Conservation (phyloP, 2,888 invertebrate genomes). For the Sesia apiformis region DNA sequence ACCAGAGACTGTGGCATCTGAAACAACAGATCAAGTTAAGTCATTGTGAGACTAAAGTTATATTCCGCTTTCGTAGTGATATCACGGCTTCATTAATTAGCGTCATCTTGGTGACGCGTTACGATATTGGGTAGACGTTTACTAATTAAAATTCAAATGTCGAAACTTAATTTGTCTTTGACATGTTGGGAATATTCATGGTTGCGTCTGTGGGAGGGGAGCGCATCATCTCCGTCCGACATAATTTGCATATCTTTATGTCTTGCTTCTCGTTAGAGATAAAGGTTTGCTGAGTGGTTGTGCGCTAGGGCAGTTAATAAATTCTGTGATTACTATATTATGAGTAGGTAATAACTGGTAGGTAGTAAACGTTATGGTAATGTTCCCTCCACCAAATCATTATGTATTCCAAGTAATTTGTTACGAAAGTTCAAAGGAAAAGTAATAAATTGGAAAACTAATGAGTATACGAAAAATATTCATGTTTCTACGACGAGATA, state of each 20-base stretch:
- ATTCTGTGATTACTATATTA: background rate
- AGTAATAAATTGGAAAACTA: no score
- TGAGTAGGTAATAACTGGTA: no score
- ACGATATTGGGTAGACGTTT: conserved; percentile 4
- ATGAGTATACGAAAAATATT: no score
- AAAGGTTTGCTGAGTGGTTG: conserved; percentile 3
- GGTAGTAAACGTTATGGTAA: no score
- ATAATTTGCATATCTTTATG: conserved; percentile 12
- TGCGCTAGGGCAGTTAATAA: background rate
- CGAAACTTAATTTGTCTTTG: conserved; percentile 15
- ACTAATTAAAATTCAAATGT: conserved; percentile 21
- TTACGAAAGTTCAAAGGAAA: no score
- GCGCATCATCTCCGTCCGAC: conserved; percentile 1
- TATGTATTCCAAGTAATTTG: no score
- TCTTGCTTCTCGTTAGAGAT: conserved; percentile 2
- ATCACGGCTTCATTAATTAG: background rate
- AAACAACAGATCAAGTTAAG: conserved; percentile 18
- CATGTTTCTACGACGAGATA: no score
- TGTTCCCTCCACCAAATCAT: no score
- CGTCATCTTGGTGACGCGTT: background rate
- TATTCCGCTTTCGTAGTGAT: background rate
- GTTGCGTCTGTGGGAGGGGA: conserved; percentile 2
- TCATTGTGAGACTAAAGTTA: background rate
- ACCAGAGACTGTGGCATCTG: conserved; percentile 54
- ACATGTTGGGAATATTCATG: conserved; percentile 18